Evolutionary conservation across 2,888 invertebrate genomes (phyloP).

Genomic region (Mythimna loreyi): DNA sequence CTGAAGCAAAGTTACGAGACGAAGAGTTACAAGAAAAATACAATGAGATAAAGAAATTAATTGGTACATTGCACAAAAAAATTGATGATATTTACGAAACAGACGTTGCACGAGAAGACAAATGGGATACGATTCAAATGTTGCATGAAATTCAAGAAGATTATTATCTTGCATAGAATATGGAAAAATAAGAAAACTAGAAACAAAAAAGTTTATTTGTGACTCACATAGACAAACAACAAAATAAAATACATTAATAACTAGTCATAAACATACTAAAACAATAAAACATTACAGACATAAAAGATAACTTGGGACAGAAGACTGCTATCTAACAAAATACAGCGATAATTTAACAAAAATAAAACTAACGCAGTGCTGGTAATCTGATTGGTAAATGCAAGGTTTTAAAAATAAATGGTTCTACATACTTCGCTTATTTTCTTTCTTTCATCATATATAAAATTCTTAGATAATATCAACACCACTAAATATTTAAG

Average conservation of each 20-base stretch:
- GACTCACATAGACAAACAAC: no score
- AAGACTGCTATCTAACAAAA: no score
- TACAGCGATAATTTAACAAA: no score
- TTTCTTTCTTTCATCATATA: background rate
- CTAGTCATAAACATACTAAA: no score
- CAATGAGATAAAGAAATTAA: background rate
- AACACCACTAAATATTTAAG: background rate
- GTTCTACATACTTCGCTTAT: background rate
- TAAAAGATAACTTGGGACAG: no score
- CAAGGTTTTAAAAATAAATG: background rate
- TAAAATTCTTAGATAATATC: no score
- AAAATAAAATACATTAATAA: no score
- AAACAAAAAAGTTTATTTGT: no score
- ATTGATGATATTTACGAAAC: background rate
- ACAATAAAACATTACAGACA: no score
- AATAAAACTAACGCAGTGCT: no score
- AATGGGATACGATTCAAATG: background rate
- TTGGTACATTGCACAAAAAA: background rate
- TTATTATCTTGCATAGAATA: background rate
- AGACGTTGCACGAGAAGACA: background rate
- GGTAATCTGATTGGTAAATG: background rate
- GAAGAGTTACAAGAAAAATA: background rate
- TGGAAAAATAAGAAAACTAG: no score
- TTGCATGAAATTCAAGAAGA: no score
- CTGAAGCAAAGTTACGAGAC: background rate